phyloP scores from a whole-genome alignment of 2,797 vertebrate genomes.

The Morelia viridis region DNA sequence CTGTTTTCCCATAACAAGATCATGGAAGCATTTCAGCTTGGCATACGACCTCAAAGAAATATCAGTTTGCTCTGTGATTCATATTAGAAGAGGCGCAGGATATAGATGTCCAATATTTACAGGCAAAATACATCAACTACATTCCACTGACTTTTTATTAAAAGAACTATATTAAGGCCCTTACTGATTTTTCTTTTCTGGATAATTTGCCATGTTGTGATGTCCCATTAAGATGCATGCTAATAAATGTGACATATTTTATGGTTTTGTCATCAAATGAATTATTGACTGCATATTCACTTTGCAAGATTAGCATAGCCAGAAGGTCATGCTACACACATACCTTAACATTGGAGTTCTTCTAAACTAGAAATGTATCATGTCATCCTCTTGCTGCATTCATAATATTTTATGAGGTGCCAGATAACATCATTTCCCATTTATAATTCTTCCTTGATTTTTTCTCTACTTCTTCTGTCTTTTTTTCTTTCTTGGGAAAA shows the following conservation, averaged over 20 bases:
- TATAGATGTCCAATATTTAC: neutral
- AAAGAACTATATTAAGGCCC: neutral
- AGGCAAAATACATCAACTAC: neutral
- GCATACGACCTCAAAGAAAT: neutral
- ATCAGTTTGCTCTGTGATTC: neutral
- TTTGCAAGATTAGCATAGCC: neutral
- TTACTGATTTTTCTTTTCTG: neutral
- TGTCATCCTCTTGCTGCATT: neutral
- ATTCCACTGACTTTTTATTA: neutral
- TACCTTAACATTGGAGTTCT: neutral
- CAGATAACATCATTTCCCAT: neutral
- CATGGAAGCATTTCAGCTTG: neutral
- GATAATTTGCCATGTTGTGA: neutral
- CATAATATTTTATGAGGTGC: neutral
- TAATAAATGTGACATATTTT: neutral
- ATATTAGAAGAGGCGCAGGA: neutral
- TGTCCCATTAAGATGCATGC: neutral
- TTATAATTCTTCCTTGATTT: neutral
- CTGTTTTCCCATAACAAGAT: neutral
- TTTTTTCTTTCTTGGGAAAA: neutral
- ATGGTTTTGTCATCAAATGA: neutral
- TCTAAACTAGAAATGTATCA: neutral
- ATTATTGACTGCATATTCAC: too few relatives aligned
- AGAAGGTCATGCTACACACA: neutral
- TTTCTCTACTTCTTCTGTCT: neutral